Evolutionary conservation across 2,797 vertebrate species (phyloP), one percentile per base, ranked within the genome.

Genomic region (Discoglossus pictus): DNA sequence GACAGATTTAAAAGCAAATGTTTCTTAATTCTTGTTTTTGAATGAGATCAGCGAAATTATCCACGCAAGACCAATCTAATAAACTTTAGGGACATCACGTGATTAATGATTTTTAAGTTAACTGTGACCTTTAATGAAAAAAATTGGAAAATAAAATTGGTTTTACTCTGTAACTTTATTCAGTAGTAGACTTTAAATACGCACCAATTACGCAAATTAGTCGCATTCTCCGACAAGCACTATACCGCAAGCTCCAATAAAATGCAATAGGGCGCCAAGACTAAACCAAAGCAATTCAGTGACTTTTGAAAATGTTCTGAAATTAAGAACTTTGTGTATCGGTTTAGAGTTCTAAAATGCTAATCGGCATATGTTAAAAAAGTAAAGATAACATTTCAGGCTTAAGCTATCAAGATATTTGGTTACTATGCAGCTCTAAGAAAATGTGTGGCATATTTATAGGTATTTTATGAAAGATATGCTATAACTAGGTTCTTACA

Each of bases 161-260:
- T 11, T 48, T 46, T 11, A 48, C 52, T 51, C 52, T 64, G 52
- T 71, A 63, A 48, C 53, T 15, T 58, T 66, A 66, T 58, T 66
- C 43, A 66, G 60, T 25, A 25, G 25, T 36, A 23, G n/a, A 50
- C 16, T 43, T 56, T 52, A 71, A 50, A 42, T 71, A 64, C 39
- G 43, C 52, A 50, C 52, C 51, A 18, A 38, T 63, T 63, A 70
- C 52, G 67, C 60, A 54, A 56, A 63, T 70, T 56, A 52, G 35
- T 24, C 31, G 20, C 35, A 70, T 63, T 55, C 54, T 55, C 63
- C 23, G 46, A 17, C 52, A 63, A 18, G 24, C n/a, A 43, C 55
- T 58, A 21, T 51, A 71, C 68, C 68, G 68, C 68, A 71, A 71
- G 52, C 24, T 58, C 60, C 53, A 34, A 64, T 71, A 71, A 71